Evolutionary conservation across 2,888 invertebrate genomes (phyloP).

Genomic region (Euphydryas editha): DNA sequence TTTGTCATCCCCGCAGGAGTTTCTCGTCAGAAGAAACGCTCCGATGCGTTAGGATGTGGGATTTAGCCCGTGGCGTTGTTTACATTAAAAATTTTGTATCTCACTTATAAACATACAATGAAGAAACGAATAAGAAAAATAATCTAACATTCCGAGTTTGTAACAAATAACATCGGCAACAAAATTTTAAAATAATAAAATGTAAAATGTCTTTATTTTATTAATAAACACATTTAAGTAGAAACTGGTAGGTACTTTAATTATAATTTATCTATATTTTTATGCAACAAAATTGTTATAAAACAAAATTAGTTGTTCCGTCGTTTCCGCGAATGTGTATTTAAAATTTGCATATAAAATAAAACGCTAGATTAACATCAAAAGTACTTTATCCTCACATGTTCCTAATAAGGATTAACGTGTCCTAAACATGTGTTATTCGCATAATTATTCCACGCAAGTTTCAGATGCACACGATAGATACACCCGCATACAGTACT

Average conservation of each 20-base stretch:
- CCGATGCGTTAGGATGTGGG: conserved; percentile 24
- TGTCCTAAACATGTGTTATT: neutral
- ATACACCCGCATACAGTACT: neutral
- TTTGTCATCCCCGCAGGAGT: conserved; percentile 46
- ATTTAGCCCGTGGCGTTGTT: conserved; percentile 7
- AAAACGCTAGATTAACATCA: neutral
- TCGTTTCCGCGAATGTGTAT: no score
- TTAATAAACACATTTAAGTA: no score
- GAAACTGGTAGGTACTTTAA: no score
- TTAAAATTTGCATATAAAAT: neutral
- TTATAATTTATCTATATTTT: no score
- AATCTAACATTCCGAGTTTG: no score
- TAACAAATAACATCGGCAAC: no score
- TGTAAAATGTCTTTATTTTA: no score
- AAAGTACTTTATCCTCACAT: neutral
- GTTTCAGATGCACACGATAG: conserved; percentile 3
- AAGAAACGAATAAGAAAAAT: no score
- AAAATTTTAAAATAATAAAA: no score
- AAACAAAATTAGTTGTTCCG: no score
- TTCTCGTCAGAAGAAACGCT: conserved; percentile 30
- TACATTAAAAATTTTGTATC: conserved; percentile 1
- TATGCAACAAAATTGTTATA: no score
- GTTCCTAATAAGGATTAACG: neutral
- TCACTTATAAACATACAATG: neutral
- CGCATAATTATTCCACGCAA: neutral